phyloP scores from a whole-genome alignment of 2,888 invertebrate genomes.

The Cheilosia urbana region DNA sequence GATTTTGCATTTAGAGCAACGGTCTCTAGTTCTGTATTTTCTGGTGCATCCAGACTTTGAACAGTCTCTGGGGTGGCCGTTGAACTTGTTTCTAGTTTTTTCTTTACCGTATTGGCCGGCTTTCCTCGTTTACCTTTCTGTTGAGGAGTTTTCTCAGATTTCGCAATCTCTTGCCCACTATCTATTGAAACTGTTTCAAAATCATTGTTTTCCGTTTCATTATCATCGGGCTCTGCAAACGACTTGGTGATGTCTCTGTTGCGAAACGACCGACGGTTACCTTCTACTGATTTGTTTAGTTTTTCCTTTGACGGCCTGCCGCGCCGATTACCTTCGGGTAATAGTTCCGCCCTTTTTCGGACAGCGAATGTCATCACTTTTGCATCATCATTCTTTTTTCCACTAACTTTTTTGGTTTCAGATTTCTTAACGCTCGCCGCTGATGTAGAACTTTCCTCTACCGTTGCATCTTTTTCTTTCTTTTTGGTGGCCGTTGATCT shows the following conservation, averaged over 20 bases:
- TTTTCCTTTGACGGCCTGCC: conserved; percentile 82
- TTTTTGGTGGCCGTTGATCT: conserved; percentile 53
- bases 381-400: conserved; percentile 48
- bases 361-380: conserved; percentile 85
- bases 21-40: conserved; percentile 30
- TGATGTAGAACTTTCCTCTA: conserved; percentile 54
- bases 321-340: conserved; percentile 81
- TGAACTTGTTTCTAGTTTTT: conserved; percentile 38
- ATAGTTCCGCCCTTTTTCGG: conserved; percentile 85
- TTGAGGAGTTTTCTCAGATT: conserved; percentile 54
- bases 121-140: conserved; percentile 58
- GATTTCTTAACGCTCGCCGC: conserved; percentile 44
- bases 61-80: conserved; percentile 44
- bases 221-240: conserved; percentile 44
- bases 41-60: conserved; percentile 23
- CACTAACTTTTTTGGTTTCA: conserved; percentile 46
- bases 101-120: conserved; percentile 29
- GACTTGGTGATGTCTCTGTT: conserved; percentile 64
- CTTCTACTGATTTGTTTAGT: conserved; percentile 77
- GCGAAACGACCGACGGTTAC: conserved; percentile 81
- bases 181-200: conserved; percentile 76
- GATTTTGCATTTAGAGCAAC: conserved; percentile 52
- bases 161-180: conserved; percentile 73
- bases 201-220: conserved; percentile 75
- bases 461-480: conserved; percentile 38